These are phyloP conservation scores for Deroptyus accipitrinus DNA, from an alignment of 2,113 vertebrate genomes.

Conservation along the genomic window DNA sequence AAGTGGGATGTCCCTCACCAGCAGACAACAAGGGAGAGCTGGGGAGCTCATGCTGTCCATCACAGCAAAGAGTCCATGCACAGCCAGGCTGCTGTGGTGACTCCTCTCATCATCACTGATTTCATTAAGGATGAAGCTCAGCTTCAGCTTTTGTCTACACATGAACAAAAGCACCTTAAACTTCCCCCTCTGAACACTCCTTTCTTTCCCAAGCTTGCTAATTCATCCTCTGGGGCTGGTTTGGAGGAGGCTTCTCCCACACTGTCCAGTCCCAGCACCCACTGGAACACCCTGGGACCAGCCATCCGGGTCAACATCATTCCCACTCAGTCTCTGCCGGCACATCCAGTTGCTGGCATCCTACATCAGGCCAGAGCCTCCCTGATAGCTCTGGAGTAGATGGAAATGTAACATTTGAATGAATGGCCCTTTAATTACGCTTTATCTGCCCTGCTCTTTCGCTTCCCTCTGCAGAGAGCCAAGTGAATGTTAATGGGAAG, in stretches of 20 bases:
- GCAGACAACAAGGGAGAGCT: background rate
- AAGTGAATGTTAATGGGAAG: conserved; percentile 42
- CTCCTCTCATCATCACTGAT: background rate
- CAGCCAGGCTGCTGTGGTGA: background rate
- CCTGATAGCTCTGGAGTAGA: background rate
- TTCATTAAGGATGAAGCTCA: background rate
- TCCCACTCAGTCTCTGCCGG: accelerated
- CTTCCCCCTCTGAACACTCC: background rate
- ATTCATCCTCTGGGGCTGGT: background rate
- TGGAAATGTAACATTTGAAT: conserved; percentile 41
- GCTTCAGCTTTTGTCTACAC: background rate
- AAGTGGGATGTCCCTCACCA: accelerated
- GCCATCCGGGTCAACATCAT: accelerated
- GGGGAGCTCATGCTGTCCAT: background rate
- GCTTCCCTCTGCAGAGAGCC: background rate
- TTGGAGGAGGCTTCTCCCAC: background rate
- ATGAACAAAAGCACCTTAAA: background rate
- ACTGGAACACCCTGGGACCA: background rate
- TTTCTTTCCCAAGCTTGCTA: background rate
- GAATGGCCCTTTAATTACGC: conserved; percentile 7
- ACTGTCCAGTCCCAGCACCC: background rate
- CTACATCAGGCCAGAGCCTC: background rate
- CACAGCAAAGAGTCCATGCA: background rate
- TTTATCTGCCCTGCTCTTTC: background rate
- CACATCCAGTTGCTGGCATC: accelerated